Conservation (phyloP, 2,797 vertebrate species). For the Sitta carolinensis region DNA sequence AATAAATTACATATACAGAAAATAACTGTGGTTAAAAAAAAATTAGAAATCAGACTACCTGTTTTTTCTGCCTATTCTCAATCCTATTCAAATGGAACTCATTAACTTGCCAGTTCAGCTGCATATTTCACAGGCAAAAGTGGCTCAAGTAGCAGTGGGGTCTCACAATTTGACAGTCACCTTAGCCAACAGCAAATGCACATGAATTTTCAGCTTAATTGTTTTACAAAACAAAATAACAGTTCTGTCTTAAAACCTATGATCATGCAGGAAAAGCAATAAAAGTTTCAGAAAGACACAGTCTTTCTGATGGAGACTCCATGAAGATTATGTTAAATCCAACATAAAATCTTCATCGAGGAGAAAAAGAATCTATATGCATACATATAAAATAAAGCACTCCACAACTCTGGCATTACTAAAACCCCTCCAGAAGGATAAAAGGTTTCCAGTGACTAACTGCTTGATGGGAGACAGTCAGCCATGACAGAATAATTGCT, state of each 20-base stretch:
- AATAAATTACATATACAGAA: conserved; percentile 69
- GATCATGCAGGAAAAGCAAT: conserved; percentile 43
- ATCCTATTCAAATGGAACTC: conserved; percentile 56
- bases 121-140: conserved; percentile 55
- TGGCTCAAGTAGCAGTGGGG: conserved; percentile 60
- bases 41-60: conserved; percentile 50
- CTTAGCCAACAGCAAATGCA: conserved; percentile 53
- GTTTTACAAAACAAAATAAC: conserved; percentile 16
- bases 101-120: conserved; percentile 45
- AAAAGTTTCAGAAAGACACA: conserved; percentile 33
- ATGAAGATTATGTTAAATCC: conserved; percentile 46
- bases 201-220: conserved; percentile 5
- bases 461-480: conserved; percentile 51
- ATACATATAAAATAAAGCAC: conserved; percentile 59
- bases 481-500: conserved; percentile 24
- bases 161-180: conserved; percentile 29
- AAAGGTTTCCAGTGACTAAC: conserved; percentile 54
- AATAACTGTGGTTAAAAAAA: conserved; percentile 45
- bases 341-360: conserved; percentile 55
- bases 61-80: conserved; percentile 51
- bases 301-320: conserved; percentile 27
- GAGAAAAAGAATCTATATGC: conserved; percentile 38
- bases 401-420: conserved; percentile 62
- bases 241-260: conserved; percentile 46
- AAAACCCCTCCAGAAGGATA: conserved; percentile 55